Evolutionary conservation across 2,113 vertebrate genomes (phyloP).

Genomic region (Trichomycterus rosablanca): DNA sequence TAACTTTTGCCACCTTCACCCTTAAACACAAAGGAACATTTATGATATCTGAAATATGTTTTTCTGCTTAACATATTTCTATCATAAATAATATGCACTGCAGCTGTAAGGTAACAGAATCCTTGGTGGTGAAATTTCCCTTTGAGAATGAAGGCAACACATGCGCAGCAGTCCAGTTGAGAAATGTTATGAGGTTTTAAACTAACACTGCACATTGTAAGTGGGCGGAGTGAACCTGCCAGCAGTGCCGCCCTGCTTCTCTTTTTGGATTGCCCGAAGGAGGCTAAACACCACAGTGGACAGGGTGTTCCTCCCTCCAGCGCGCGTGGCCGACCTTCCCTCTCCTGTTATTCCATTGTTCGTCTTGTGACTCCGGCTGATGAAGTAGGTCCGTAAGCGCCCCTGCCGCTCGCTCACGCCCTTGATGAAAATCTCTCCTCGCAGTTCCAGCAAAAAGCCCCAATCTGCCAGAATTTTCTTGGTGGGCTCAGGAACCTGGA

Average conservation of each 20-base stretch:
- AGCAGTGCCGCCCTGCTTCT: constrained; percentile 82
- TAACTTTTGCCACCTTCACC: no score
- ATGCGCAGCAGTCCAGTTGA: no score
- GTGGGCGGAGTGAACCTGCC: constrained; percentile 46
- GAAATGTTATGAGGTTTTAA: neutral
- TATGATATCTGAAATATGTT: no score
- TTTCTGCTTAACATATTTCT: no score
- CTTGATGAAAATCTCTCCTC: constrained; percentile 93
- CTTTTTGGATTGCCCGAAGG: constrained; percentile 86
- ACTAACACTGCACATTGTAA: constrained; percentile 40
- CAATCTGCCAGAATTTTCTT: constrained; percentile 82
- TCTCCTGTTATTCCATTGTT: constrained; percentile 47
- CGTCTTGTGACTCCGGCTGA: constrained; percentile 67
- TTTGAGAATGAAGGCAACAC: constrained; percentile 29
- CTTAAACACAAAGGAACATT: no score
- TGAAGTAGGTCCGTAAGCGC: constrained; percentile 91
- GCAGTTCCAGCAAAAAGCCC: constrained; percentile 89
- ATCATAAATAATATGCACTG: no score
- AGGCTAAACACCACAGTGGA: constrained; percentile 86
- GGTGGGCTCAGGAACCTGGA: constrained; percentile 91
- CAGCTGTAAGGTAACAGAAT: no score
- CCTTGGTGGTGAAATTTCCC: no score
- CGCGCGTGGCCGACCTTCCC: constrained; percentile 57
- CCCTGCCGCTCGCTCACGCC: constrained; percentile 92
- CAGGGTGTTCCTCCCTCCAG: constrained; percentile 80